Evolutionary conservation across 2,797 vertebrate genomes (phyloP).

Genomic region (Valencia hispanica): DNA sequence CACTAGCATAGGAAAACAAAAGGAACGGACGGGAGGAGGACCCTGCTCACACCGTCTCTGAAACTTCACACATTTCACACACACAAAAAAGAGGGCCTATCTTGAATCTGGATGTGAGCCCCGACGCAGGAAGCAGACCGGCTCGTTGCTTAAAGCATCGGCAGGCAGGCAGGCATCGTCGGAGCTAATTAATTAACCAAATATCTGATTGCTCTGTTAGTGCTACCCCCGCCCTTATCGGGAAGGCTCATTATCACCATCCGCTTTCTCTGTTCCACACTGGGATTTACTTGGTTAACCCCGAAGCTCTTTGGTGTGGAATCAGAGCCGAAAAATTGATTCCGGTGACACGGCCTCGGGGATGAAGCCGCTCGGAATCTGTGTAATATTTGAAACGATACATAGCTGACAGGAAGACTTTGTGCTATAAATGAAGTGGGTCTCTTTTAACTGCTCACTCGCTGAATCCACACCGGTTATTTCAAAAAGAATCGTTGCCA

Average conservation of each 20-base stretch:
- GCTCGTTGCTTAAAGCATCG: constrained; percentile 26
- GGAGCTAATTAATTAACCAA: constrained; percentile 65
- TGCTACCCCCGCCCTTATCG: constrained; percentile 54
- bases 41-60: not conserved
- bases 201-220: constrained; percentile 55
- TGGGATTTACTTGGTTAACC: constrained; percentile 67
- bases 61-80: not conserved
- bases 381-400: constrained; percentile 12
- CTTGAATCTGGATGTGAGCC: constrained; percentile 10
- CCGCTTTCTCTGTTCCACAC: constrained; percentile 51
- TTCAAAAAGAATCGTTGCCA: no score
- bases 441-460: constrained; percentile 54
- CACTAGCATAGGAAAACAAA: constrained; percentile 21
- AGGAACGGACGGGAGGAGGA: not conserved
- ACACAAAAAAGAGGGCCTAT: not conserved
- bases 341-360: constrained; percentile 39
- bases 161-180: no score
- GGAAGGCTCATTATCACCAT: constrained; percentile 63
- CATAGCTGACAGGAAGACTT: not conserved
- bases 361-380: constrained; percentile 33
- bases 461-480: constrained; percentile 27
- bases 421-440: constrained; percentile 7
- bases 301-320: constrained; percentile 48
- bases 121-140: not conserved
- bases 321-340: constrained; percentile 36